Conservation (phyloP, 2,888 invertebrate species). For the Oscheius sp. region DNA sequence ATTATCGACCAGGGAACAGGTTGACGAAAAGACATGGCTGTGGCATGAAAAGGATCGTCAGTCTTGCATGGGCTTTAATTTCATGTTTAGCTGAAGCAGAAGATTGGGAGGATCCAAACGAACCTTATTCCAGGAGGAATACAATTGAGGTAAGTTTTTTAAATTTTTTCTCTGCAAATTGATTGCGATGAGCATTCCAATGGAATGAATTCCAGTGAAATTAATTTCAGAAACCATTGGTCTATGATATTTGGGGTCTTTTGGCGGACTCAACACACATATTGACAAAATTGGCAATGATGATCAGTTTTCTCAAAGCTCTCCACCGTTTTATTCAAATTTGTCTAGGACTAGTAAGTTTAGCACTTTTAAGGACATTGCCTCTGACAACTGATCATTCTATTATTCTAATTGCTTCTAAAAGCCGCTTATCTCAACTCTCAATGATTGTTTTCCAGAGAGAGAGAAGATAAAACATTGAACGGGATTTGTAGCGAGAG, state of each 20-base stretch:
- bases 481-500: no score
- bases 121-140: slow-evolving; percentile 15
- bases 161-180: not conserved
- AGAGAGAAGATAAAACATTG: no score
- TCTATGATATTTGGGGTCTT: slow-evolving; percentile 7
- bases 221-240: not conserved
- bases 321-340: slow-evolving; percentile 10
- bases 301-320: slow-evolving; percentile 15
- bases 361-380: no score
- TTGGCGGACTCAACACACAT: not conserved
- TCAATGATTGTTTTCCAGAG: no score
- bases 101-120: slow-evolving; percentile 29
- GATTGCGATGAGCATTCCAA: not conserved
- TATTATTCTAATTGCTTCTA: no score
- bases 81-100: not conserved
- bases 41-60: not conserved
- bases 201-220: not conserved
- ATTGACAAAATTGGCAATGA: not conserved
- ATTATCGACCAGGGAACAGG: slow-evolving; percentile 17
- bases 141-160: not conserved
- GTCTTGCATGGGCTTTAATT: not conserved
- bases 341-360: no score
- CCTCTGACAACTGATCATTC: no score
- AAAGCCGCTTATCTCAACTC: no score
- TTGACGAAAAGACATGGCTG: not conserved